Evolutionary conservation across 1,140 invertebrate species (phyloP).

Genomic region (Yoshiicerus persimilis): DNA sequence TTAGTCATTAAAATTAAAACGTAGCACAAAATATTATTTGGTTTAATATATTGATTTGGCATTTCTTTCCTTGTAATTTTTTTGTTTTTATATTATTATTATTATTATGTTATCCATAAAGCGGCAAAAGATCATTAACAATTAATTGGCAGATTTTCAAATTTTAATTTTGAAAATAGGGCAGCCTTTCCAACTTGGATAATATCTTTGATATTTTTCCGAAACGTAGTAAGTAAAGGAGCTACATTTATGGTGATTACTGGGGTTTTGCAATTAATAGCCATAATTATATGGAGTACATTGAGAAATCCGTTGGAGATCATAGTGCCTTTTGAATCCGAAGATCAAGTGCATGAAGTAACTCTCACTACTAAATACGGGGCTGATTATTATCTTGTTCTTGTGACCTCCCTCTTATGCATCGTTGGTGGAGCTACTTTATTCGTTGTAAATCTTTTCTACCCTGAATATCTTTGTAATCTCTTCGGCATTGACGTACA

Average conservation of each 20-base stretch:
- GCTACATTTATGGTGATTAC: slow-evolving; percentile 58
- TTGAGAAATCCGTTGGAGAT: slow-evolving; percentile 60
- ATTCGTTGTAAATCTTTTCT: slow-evolving; percentile 56
- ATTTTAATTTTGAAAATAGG: slow-evolving; percentile 52
- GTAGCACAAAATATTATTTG: too few relatives aligned
- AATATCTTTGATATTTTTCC: slow-evolving; percentile 61
- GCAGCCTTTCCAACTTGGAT: slow-evolving; percentile 63
- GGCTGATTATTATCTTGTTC: slow-evolving; percentile 60
- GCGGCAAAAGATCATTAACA: too few relatives aligned
- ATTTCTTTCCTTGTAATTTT: too few relatives aligned
- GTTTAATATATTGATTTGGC: too few relatives aligned
- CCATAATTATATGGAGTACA: slow-evolving; percentile 55
- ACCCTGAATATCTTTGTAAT: slow-evolving; percentile 56
- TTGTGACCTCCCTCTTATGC: slow-evolving; percentile 59
- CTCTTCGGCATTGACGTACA: slow-evolving; percentile 63
- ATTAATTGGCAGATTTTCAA: too few relatives aligned
- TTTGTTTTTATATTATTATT: too few relatives aligned
- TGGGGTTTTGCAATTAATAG: slow-evolving; percentile 57
- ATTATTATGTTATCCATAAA: too few relatives aligned
- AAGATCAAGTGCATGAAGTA: slow-evolving; percentile 27
- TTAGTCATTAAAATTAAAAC: too few relatives aligned
- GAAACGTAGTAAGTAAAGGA: slow-evolving; percentile 60
- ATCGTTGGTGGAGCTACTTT: slow-evolving; percentile 55
- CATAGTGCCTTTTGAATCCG: slow-evolving; percentile 59
- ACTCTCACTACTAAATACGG: slow-evolving; percentile 57